Evolutionary conservation across 2,113 vertebrate species (phyloP), one percentile per base, ranked within the genome.

Genomic region (Leucoraja erinaceus): DNA sequence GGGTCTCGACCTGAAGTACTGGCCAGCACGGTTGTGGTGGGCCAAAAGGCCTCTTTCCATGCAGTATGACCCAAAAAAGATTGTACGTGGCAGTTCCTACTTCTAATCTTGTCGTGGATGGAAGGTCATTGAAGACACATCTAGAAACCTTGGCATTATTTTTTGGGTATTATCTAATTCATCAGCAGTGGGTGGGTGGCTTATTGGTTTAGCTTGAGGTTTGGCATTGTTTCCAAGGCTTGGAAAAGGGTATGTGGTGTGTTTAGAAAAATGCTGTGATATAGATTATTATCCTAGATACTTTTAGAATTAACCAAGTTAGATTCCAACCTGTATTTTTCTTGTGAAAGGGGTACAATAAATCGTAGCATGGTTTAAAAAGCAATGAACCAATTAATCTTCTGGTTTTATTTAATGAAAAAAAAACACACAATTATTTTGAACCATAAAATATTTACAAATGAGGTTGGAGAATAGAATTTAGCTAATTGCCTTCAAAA

Each of bases 361-460:
- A 88, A 88, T 28, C 59, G 63, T 25, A 66, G 38, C n/a, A 31
- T 18, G n/a, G 31, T 61, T 88, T 31, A 63, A 86, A 86, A 59
- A 88, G 14, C 28, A 88, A 88, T n/a, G 61, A 88, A 16, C 83
- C 31, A 14, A 63, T 63, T 63, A 88, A 88, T 88, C 83, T 18
- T 88, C 25, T 66, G 61, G 83, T 88, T 88, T 86, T 63, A 88
- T 88, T 88, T 88, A 59, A 31, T 88, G 28, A 88, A 88, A 84
- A 63, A 61, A 88, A 63, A n/a, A 47, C 38, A 47, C 38, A 47
- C 38, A 47, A 61, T 28, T 31, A 88, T 88, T 63, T 88, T 88
- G 61, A n/a, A 88, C 59, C 59, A 88, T 59, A 88, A 14, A 63
- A 63, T 88, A 88, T 88, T 88, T 88, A 88, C 83, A 88, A 63